Evolutionary conservation across 2,113 vertebrate species (phyloP).

Genomic region (Amazona guildingii): DNA sequence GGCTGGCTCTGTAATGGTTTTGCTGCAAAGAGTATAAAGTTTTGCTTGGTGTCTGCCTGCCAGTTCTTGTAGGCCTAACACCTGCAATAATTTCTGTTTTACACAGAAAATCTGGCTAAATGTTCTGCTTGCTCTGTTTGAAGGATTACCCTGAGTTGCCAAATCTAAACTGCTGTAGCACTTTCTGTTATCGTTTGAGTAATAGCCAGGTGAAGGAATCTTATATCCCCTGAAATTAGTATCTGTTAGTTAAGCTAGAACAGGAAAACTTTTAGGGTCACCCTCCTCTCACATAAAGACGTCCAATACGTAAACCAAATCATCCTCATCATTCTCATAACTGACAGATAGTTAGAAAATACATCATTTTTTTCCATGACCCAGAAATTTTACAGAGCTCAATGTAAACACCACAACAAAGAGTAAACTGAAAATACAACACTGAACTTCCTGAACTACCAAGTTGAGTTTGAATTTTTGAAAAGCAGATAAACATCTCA

Average conservation of each 20-base stretch:
- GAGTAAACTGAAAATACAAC: neutral
- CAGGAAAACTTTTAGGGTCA: neutral
- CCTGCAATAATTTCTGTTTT: neutral
- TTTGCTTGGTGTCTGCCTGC: neutral
- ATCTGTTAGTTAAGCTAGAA: neutral
- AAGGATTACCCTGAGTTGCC: neutral
- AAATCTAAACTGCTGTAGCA: neutral
- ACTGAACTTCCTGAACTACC: neutral
- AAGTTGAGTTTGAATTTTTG: neutral
- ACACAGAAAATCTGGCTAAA: neutral
- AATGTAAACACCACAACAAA: neutral
- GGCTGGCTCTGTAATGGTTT: neutral
- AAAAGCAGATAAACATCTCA: neutral
- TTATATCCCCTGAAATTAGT: neutral
- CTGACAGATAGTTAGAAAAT: neutral
- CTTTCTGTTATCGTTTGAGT: neutral
- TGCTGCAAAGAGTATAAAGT: neutral
- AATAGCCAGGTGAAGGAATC: neutral
- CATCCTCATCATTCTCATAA: neutral
- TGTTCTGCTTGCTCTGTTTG: neutral
- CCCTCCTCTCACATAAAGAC: accelerated
- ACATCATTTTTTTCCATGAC: neutral
- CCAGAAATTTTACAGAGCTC: neutral
- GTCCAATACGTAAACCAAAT: neutral
- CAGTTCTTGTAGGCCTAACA: neutral